Percentiles rank a stretch among this genome's conserved stretches.
Conservation (phyloP, 2,888 invertebrate genomes). For the Torymus aiolomorphi region DNA sequence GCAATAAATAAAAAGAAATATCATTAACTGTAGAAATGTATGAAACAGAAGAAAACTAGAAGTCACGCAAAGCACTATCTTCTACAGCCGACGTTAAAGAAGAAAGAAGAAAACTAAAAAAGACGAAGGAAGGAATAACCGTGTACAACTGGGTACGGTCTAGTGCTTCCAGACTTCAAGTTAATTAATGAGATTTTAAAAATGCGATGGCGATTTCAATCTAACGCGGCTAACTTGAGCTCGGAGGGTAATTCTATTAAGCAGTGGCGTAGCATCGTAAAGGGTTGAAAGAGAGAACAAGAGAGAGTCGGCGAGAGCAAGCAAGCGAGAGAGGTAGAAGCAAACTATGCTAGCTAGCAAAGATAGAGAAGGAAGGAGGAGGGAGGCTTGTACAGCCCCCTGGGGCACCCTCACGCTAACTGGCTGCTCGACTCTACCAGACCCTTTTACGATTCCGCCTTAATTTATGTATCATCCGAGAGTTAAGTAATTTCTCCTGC, state of each 20-base stretch:
- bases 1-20: too few species aligned
- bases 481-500: slow-evolving; percentile 76
- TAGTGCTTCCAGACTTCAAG: slow-evolving; percentile 37
- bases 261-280: slow-evolving; percentile 73
- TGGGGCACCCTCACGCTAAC: slow-evolving; percentile 76
- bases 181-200: slow-evolving; percentile 70
- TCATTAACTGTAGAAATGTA: too few species aligned
- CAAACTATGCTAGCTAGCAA: slow-evolving; percentile 44
- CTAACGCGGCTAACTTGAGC: slow-evolving; percentile 70
- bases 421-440: slow-evolving; percentile 71
- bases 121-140: not conserved
- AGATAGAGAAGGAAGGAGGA: slow-evolving; percentile 48
- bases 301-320: slow-evolving; percentile 35
- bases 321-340: slow-evolving; percentile 48
- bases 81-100: slow-evolving; percentile 5
- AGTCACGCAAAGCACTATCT: not conserved
- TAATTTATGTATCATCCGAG: slow-evolving; percentile 77
- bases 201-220: slow-evolving; percentile 74
- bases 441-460: slow-evolving; percentile 75
- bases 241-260: slow-evolving; percentile 75
- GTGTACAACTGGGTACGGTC: not conserved
- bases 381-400: slow-evolving; percentile 72
- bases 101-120: not conserved
- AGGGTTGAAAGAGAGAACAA: slow-evolving; percentile 69
- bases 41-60: too few species aligned